Evolutionary conservation across 2,113 vertebrate genomes (phyloP).

Genomic region (Potamarius usumacintae): DNA sequence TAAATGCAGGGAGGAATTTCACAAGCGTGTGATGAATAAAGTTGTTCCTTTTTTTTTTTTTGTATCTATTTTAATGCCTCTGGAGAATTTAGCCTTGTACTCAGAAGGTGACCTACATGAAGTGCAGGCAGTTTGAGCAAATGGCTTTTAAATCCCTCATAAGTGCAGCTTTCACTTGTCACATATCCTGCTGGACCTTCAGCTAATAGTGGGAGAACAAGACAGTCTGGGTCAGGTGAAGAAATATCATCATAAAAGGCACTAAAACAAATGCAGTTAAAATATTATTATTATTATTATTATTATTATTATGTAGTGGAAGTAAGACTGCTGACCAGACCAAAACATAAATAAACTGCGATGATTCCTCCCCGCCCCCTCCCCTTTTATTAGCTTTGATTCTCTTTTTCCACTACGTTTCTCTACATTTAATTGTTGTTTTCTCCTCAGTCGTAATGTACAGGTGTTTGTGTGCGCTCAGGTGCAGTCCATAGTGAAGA

Average conservation of each 20-base stretch:
- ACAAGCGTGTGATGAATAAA: no score
- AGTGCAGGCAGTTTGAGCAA: no score
- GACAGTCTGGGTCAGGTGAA: neutral
- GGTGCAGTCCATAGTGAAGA: conserved; percentile 86
- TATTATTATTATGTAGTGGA: neutral
- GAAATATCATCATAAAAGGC: no score
- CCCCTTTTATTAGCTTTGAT: no score
- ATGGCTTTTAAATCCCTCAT: neutral
- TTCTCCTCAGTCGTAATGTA: neutral
- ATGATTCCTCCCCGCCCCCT: no score
- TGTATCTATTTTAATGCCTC: no score
- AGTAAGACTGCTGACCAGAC: neutral
- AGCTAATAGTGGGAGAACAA: neutral
- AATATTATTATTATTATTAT: neutral
- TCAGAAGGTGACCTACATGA: no score
- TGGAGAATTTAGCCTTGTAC: no score
- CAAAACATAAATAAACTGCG: neutral
- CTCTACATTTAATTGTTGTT: neutral
- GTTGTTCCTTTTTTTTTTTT: no score
- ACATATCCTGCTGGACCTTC: neutral
- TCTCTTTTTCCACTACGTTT: neutral
- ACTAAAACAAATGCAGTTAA: no score
- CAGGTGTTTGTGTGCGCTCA: conserved; percentile 36
- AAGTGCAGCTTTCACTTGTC: neutral
- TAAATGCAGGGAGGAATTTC: no score